A percentile compares a stretch with the other conserved stretches of the same genome.
Conservation (phyloP, 2,797 vertebrate genomes). For the Diceros bicornis region DNA sequence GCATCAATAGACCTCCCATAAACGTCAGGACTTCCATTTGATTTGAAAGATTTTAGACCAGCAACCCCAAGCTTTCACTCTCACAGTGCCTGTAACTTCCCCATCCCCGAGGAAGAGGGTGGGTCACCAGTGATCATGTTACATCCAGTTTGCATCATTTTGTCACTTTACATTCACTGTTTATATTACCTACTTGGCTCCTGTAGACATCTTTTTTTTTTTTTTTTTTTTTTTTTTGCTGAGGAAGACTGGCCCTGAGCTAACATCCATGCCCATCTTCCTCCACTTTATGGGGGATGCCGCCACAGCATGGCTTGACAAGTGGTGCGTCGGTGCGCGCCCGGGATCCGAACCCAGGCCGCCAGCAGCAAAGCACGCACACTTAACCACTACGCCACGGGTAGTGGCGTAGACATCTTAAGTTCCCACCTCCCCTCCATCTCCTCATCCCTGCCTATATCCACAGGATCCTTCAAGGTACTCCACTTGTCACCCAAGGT, state of each 20-base stretch:
- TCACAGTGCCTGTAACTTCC: not conserved
- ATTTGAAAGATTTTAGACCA: not conserved
- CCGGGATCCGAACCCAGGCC: no score
- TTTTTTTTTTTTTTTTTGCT: not conserved
- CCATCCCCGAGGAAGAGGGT: not conserved
- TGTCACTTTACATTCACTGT: not conserved
- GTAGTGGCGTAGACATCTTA: not conserved
- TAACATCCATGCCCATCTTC: no score
- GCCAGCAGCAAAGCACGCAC: no score
- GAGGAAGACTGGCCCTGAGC: no score
- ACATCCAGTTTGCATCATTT: not conserved
- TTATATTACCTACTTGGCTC: not conserved
- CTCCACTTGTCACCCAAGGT: no score
- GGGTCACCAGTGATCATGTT: not conserved
- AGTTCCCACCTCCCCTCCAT: not conserved
- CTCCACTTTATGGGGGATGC: no score
- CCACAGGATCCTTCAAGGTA: not conserved
- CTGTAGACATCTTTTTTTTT: not conserved
- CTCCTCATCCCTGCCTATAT: not conserved
- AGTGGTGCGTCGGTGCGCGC: no score
- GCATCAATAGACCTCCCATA: not conserved
- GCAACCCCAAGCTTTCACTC: not conserved
- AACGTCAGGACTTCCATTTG: not conserved
- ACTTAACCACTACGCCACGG: no score
- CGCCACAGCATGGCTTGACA: no score